Evolutionary conservation across 2,888 invertebrate species (phyloP).

Genomic region (Abrostola triplasia): DNA sequence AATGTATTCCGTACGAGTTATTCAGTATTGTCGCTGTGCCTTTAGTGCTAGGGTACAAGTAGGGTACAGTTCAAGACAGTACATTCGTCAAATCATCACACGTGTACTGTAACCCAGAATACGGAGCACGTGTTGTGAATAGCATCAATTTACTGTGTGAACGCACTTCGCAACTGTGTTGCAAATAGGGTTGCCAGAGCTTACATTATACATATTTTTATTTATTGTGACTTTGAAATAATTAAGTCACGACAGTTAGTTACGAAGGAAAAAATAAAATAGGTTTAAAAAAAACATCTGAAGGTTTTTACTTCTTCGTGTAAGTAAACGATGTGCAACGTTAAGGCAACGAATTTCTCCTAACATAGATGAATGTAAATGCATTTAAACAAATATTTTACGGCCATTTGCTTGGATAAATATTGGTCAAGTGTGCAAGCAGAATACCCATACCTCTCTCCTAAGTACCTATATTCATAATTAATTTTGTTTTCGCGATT

Average conservation of each 20-base stretch:
- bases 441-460: no score
- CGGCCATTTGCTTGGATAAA: no score
- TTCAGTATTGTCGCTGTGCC: constrained; percentile 32
- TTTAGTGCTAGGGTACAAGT: constrained; percentile 11
- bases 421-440: no score
- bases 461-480: no score
- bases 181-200: constrained; percentile 39
- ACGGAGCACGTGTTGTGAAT: constrained; percentile 42
- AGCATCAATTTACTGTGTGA: constrained; percentile 32
- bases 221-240: neutral
- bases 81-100: constrained; percentile 33
- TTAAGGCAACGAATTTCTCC: no score
- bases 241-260: no score
- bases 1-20: constrained; percentile 7
- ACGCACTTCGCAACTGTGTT: constrained; percentile 42
- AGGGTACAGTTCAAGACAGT: constrained; percentile 39
- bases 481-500: neutral
- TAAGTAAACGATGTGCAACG: no score
- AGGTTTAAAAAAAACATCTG: no score
- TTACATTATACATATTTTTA: neutral
- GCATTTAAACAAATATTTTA: no score
- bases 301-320: no score
- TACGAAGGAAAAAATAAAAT: neutral
- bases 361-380: no score
- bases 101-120: constrained; percentile 23